A percentile compares a stretch with the other conserved stretches of the same genome.
Conservation (phyloP, 2,797 vertebrate species). For the Gymnothorax javanicus region DNA sequence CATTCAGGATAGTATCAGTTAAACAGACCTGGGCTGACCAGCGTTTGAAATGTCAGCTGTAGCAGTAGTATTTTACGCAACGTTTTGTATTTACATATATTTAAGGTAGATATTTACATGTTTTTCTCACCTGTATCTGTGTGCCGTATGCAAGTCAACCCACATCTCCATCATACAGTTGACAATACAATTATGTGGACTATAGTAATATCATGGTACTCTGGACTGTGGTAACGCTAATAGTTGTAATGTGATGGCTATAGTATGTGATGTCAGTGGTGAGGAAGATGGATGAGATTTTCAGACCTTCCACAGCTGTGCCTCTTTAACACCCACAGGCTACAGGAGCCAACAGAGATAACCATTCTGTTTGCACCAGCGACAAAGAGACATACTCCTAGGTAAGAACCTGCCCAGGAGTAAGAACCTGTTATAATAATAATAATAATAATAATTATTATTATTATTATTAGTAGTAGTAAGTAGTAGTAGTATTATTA, state of each 20-base stretch:
- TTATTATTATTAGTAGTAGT: background rate
- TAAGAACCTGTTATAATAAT: no score
- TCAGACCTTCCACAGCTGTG: background rate
- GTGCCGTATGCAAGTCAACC: background rate
- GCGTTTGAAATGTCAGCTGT: background rate
- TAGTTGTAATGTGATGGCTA: background rate
- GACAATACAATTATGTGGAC: no score
- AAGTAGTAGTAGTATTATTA: background rate
- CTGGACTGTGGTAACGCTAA: background rate
- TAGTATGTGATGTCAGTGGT: background rate
- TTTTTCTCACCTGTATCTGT: background rate
- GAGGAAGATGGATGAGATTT: background rate
- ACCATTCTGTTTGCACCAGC: constrained; percentile 47
- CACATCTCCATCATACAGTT: background rate
- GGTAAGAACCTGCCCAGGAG: constrained; percentile 18
- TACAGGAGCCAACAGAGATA: constrained; percentile 51
- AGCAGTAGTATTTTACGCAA: background rate
- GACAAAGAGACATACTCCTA: constrained; percentile 29
- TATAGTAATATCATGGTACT: background rate
- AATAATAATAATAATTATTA: background rate
- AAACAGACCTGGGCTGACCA: background rate
- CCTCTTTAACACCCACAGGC: constrained; percentile 47
- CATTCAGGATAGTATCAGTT: background rate
- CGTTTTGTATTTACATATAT: background rate
- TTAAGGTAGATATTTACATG: background rate